A percentile compares a stretch with the other conserved stretches of the same genome.
phyloP scores from a whole-genome alignment of 2,888 invertebrate species.

The Megastigmus dorsalis region DNA sequence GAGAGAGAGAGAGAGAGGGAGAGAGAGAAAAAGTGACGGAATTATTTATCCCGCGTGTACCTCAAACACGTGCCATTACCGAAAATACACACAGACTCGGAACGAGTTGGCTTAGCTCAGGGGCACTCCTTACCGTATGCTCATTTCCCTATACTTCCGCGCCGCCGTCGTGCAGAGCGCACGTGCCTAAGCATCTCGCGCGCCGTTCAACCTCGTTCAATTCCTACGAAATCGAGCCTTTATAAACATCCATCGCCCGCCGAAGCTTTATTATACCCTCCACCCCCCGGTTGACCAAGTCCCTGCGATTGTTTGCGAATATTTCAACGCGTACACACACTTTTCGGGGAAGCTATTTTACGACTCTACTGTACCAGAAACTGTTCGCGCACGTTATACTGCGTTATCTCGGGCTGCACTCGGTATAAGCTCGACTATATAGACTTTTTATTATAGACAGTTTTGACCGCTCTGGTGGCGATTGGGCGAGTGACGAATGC shows the following conservation, averaged over 20 bases:
- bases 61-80: slow-evolving; percentile 63
- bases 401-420: no score
- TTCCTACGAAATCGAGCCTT: slow-evolving; percentile 6
- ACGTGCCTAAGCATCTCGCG: background rate
- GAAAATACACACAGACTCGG: slow-evolving; percentile 63
- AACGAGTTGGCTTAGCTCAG: slow-evolving; percentile 60
- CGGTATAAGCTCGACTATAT: no score
- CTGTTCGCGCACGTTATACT: no score
- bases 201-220: background rate
- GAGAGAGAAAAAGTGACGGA: slow-evolving; percentile 44
- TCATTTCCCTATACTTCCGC: slow-evolving; percentile 48
- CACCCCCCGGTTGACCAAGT: background rate
- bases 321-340: no score
- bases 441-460: no score
- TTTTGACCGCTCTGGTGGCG: no score
- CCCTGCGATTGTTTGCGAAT: no score
- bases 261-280: slow-evolving; percentile 14
- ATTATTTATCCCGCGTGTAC: slow-evolving; percentile 65
- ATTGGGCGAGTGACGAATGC: no score
- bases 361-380: no score
- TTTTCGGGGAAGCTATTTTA: no score
- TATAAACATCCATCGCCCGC: background rate
- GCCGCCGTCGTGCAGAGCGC: slow-evolving; percentile 1
- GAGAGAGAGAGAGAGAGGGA: no score
- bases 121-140: slow-evolving; percentile 37